Evolutionary conservation across 2,888 invertebrate genomes (phyloP), one percentile per base, ranked within the genome.

Genomic region (Stictocephala bisonia): DNA sequence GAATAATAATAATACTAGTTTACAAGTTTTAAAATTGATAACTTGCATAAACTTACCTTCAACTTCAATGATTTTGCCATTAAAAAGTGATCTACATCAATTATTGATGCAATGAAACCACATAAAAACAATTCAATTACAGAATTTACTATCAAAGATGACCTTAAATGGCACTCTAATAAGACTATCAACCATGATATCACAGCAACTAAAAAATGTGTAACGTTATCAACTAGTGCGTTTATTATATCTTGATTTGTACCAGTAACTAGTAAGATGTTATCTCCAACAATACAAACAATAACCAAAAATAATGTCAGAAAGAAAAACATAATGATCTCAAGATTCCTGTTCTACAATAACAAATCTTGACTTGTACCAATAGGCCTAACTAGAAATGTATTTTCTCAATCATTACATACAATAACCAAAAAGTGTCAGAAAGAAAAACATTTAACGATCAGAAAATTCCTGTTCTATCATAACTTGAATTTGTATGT

Each of bases 71-170:
- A 89, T 79, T 84, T 85, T 0, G 91, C 91, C 69, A 86, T 85
- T 13, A 90, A 80, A 82, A 92, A 91, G 83, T 91, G 91, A 82
- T 92, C 91, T 51, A 91, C 74, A 82, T 92, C 91, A 74, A 91
- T 89, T 20, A 89, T 77, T 0, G 90, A 90, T 29, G 91, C 87
- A 31, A 89, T 79, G 11, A 86, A 78, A 56, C 88, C 87, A 79
- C 90, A 89, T 3, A 84, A 78, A 64, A 85, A 82, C 9, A 76
- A 29, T 77, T 89, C 84, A 29, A 26, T 58, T 11, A 58, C 27
- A 15, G 70, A 58, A n/a, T 44, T 71, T 20, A 44, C 41, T 13
- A 58, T 58, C 41, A 29, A 40, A 27, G 58, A 20, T 41, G 56
- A 58, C 11, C 27, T 27, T 9, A 58, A 18, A 48, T 71, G 58